Conservation (phyloP, 1,140 invertebrate species). For the Aphelenchoides avenae region DNA sequence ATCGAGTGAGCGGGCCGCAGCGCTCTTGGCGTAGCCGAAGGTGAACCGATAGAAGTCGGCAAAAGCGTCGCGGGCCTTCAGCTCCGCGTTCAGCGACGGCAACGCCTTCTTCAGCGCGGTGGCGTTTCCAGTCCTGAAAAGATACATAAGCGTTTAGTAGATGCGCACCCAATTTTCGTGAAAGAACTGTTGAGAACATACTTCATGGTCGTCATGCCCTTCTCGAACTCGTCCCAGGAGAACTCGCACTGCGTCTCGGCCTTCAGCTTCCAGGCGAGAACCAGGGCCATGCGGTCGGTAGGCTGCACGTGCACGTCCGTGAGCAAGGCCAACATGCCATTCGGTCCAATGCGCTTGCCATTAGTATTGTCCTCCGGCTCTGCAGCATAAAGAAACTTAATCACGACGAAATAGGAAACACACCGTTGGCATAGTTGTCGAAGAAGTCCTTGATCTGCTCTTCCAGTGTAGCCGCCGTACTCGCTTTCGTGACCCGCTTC, state of each 20-base stretch:
- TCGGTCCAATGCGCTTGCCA: slow-evolving; percentile 82
- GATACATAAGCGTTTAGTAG: slow-evolving; percentile 4
- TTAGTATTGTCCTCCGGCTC: slow-evolving; percentile 12
- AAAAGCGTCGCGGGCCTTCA: slow-evolving; percentile 80
- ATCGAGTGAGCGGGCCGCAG: slow-evolving; percentile 79
- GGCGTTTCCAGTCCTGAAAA: slow-evolving; percentile 73
- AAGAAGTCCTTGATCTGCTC: slow-evolving; percentile 84
- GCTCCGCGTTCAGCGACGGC: slow-evolving; percentile 77
- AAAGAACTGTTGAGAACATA: slow-evolving; percentile 59
- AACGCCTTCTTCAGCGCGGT: slow-evolving; percentile 86
- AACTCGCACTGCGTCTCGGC: slow-evolving; percentile 95
- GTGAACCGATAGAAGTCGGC: slow-evolving; percentile 98
- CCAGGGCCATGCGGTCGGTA: slow-evolving; percentile 85
- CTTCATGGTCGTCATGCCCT: slow-evolving; percentile 83
- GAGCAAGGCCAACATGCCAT: slow-evolving; percentile 88
- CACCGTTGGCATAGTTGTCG: slow-evolving; percentile 74
- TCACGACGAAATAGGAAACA: not conserved
- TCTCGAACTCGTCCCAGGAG: slow-evolving; percentile 85
- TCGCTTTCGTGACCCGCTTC: too few relatives aligned
- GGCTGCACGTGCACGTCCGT: slow-evolving; percentile 83
- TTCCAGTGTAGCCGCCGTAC: slow-evolving; percentile 56
- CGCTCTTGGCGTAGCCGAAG: slow-evolving; percentile 87
- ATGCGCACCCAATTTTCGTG: not conserved
- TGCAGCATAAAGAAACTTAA: slow-evolving; percentile 12
- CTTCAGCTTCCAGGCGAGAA: slow-evolving; percentile 94